Evolutionary conservation across 2,888 invertebrate genomes (phyloP).

Genomic region (Andrena haemorrhoa): DNA sequence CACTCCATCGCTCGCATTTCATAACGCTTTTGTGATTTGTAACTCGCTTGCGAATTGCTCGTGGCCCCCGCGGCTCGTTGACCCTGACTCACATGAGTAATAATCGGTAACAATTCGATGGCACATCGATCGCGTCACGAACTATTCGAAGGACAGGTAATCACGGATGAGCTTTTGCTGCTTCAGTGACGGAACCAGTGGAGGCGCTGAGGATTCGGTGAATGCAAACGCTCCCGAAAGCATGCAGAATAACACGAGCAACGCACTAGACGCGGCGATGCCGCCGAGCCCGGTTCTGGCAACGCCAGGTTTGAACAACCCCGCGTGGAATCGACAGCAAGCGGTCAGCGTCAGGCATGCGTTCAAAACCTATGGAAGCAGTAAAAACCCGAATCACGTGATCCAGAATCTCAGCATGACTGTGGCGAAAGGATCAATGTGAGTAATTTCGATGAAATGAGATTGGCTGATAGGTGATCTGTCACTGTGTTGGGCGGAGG

Average conservation of each 20-base stretch:
- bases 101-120: no score
- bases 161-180: constrained; percentile 2
- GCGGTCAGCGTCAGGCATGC: constrained; percentile 95
- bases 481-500: not conserved
- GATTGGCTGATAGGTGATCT: not conserved
- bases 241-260: constrained; percentile 77
- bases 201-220: constrained; percentile 81
- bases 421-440: constrained; percentile 97
- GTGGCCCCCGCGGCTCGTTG: not conserved
- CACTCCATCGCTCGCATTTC: not conserved
- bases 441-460: constrained; percentile 85
- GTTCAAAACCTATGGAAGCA: constrained; percentile 95
- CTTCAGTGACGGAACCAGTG: constrained; percentile 83
- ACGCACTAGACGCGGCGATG: constrained; percentile 72
- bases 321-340: constrained; percentile 89
- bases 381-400: constrained; percentile 94
- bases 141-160: no score
- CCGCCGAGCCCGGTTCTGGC: constrained; percentile 79
- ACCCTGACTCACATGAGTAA: no score
- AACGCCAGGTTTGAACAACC: constrained; percentile 82
- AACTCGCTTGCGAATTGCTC: not conserved
- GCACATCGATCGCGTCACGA: no score
- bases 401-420: constrained; percentile 96
- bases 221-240: constrained; percentile 71
- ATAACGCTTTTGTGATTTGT: not conserved